Base-by-base conservation (phyloP, 2,888 invertebrate species). In the Heterodera filipjevi region DNA sequence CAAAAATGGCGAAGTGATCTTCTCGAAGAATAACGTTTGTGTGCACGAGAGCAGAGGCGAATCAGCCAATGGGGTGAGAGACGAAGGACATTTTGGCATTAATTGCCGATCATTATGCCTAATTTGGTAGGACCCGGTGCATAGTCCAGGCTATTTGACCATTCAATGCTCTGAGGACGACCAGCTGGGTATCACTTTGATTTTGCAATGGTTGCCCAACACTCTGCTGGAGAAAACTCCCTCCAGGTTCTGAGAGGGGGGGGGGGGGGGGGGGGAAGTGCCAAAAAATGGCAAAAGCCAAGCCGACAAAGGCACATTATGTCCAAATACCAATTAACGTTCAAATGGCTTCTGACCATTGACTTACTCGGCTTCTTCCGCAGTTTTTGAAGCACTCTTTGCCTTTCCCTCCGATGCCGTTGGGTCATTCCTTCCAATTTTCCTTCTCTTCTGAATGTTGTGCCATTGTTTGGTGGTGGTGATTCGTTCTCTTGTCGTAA, bases 151-250 rank as follows among this genome's bases (percentile, higher is more conserved):
- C 0, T 97, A 97, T 89, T 91, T 97, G 85, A 95, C 95, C 0
- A 93, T 96, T 70, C 93, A 94, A 73, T 91, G 91, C 79, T 90
- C 91, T 77, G 86, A 89, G 74, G 90, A 91, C 83, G 90, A 90
- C 85, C 90, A 90, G 78, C 84, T 89, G 78, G 91, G 90, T 92
- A 94, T 84, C 32, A 96, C 95, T 0, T 91, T 96, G 19, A 93
- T 95, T 83, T 92, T 96, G 3, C 95, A 68, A 35, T 96, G 96
- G 96, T 95, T 96, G 84, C 96, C 96, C 0, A 96, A 96, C 90
- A 93, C 93, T 2, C 94, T 95, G 0, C 91, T 96, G 64, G 93
- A 94, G 82, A 95, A 93, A 90, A 95, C 95, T 89, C 94, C 95
- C 27, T 93, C 93, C 27, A 92, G 93, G 87, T 87, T 27, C 14